These are phyloP conservation scores for Leptinotarsa peninsularis DNA, from an alignment of 2,888 invertebrate species.

Conservation along the genomic window DNA sequence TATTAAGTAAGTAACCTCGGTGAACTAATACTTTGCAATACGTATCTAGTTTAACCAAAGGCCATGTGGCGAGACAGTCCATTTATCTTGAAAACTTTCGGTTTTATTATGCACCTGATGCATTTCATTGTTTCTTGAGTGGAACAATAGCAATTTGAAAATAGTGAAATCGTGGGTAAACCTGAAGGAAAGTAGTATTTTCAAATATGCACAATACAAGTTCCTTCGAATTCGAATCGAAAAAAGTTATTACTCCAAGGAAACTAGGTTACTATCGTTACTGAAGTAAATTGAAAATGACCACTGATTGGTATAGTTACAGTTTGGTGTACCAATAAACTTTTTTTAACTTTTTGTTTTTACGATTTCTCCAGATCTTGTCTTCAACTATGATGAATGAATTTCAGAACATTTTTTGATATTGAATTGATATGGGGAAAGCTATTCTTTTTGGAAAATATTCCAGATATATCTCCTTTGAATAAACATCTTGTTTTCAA, in stretches of 20 bases:
- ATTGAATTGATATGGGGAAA: no score
- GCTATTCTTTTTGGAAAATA: no score
- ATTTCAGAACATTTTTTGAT: no score
- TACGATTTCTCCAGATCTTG: no score
- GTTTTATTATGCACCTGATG: slow-evolving; percentile 27
- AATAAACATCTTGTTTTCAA: no score
- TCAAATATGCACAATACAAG: not conserved
- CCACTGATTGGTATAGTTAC: not conserved
- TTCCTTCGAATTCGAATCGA: not conserved
- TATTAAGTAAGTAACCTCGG: no score
- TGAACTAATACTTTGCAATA: not conserved
- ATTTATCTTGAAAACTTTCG: slow-evolving; percentile 16
- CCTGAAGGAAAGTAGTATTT: slow-evolving; percentile 20
- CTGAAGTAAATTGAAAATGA: not conserved
- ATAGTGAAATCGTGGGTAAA: slow-evolving; percentile 39
- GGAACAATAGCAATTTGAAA: slow-evolving; percentile 34
- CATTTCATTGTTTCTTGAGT: slow-evolving; percentile 25
- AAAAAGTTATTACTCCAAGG: not conserved
- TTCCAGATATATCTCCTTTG: no score
- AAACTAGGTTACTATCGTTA: not conserved
- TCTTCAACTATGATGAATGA: no score
- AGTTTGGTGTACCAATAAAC: not conserved
- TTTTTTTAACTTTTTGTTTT: no score
- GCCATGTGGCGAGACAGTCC: not conserved
- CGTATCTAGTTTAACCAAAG: not conserved